These are phyloP conservation scores for Phyllotis vaccarum DNA, from an alignment of 2,797 vertebrate species.

Conservation along the genomic window DNA sequence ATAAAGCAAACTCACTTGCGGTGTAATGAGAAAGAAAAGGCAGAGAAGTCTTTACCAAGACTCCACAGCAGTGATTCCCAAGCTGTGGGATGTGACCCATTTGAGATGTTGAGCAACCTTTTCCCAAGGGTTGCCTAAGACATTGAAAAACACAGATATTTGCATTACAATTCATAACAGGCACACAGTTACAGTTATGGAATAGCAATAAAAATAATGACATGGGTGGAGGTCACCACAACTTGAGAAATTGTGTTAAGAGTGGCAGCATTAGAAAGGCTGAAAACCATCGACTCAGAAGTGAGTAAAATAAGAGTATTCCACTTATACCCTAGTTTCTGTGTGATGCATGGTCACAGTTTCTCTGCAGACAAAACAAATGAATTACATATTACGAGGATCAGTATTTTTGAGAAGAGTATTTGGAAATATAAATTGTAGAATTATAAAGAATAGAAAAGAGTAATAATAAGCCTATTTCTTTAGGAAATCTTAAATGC, in stretches of 20 bases:
- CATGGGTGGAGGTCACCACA: neutral
- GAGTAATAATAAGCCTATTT: neutral
- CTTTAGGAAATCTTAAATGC: neutral
- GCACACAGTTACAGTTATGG: neutral
- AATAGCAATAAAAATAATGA: neutral
- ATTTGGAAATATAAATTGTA: neutral
- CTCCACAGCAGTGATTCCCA: neutral
- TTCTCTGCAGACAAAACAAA: neutral
- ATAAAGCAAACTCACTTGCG: neutral
- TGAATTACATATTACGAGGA: neutral
- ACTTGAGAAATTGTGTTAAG: neutral
- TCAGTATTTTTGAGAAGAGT: neutral
- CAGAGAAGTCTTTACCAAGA: neutral
- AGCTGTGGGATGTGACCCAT: no score
- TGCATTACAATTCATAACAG: neutral
- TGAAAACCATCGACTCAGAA: neutral
- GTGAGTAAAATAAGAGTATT: neutral
- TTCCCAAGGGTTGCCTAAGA: neutral
- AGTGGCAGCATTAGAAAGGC: neutral
- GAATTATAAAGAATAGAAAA: neutral
- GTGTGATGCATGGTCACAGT: rapidly evolving
- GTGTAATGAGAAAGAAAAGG: neutral
- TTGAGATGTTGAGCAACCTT: neutral
- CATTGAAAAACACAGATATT: neutral
- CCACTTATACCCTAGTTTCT: neutral